Evolutionary conservation across 2,113 vertebrate species (phyloP), one percentile per base, ranked within the genome.

Genomic region (Solea senegalensis): DNA sequence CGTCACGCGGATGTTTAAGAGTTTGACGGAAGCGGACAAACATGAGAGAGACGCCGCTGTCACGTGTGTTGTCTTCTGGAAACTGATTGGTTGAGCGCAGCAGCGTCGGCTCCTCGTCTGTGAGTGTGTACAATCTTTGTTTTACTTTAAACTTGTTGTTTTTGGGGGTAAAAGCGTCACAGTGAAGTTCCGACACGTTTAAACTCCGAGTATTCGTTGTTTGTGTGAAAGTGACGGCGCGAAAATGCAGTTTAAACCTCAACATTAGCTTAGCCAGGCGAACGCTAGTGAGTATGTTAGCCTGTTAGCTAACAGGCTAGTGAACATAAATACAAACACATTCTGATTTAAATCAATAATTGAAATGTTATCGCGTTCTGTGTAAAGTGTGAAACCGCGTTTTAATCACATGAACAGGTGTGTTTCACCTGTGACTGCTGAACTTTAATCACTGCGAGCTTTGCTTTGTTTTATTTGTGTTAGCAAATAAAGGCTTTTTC

Each of bases 101-200:
- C 45, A 70, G 54, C 84, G 76, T 78, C 65, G 59, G 65, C 74
- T 78, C 74, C 43, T 60, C 79, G 78, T 75, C 69, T 90, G 76
- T 74, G 69, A 78, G 84, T 34, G 3, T 34, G 86, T 21, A 92
- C 85, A 90, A 82, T 87, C 81, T 88, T 86, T 84, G 72, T 86
- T 85, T 83, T 77, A 48, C 28, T 3, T 48, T 44, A 41, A 7
- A 60, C 34, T 53, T 69, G 34, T 34, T 58, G 16, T 65, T 44
- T 75, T 41, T 56, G 11, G 26, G 44, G 4, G 3, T 46, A 4
- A 63, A 59, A 13, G 0, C 10, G 2, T 21, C 27, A 9, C 1
- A 55, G 41, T 11, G 3, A 9, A 13, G 10, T 40, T 21, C 46
- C 41, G 5, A 4, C 10, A 13, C 28, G 7, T 26, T 39, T 14